phyloP scores from a whole-genome alignment of 2,113 vertebrate genomes.

The Anser brachyrhynchus region DNA sequence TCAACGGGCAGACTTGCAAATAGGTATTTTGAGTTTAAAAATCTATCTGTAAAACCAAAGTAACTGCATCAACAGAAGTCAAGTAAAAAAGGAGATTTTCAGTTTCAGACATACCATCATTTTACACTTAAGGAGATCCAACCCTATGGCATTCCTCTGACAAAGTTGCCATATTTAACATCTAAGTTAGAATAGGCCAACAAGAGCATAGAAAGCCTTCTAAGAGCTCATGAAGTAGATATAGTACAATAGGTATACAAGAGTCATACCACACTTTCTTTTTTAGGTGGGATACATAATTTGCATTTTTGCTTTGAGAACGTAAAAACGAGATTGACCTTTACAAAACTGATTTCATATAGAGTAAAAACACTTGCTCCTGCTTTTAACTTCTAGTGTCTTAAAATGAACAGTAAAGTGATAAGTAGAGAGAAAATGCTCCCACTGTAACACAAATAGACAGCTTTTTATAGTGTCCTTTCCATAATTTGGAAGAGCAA shows the following conservation, averaged over 20 bases:
- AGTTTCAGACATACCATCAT: neutral
- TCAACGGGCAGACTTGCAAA: neutral
- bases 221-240: neutral
- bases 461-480: neutral
- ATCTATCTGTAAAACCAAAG: neutral
- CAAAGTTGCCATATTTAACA: neutral
- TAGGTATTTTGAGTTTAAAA: neutral
- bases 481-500: neutral
- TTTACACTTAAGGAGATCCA: neutral
- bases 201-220: neutral
- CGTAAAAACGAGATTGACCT: neutral
- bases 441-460: neutral
- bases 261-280: neutral
- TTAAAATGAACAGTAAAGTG: neutral
- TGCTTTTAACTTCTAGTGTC: neutral
- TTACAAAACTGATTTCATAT: neutral
- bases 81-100: neutral
- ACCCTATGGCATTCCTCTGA: neutral
- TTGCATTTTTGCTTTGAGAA: neutral
- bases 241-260: neutral
- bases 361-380: neutral
- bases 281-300: neutral
- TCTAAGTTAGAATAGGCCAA: slow-evolving; percentile 6
- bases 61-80: neutral
- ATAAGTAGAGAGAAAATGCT: neutral